Base-by-base conservation (phyloP, 1,140 invertebrate genomes). In the Drosophila bipectinata region DNA sequence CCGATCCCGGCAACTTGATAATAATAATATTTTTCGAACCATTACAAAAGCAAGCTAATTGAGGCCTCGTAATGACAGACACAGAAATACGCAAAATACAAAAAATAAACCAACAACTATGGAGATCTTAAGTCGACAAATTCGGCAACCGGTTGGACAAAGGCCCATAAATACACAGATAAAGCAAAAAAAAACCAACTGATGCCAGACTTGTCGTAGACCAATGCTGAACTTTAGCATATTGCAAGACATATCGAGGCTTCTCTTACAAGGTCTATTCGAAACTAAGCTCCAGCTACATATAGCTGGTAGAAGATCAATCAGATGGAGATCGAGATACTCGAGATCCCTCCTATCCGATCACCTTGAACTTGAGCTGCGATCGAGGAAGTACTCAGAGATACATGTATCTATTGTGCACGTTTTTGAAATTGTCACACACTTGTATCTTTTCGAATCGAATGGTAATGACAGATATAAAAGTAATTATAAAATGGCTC, bases 221-320 rank as follows among this genome's bases (percentile, higher is more conserved):
- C 68, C 63, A 81, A 78, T 32, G 56, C 51, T 82, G 80, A 83
- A 83, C 79, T 84, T 83, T 83, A 83, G 55, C 80, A 83, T 83
- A 83, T 83, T 84, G 60, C 80, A 72, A 83, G 59, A 61, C 61
- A 83, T 55, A 77, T 63, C 55, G 59, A 44, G 44, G 58, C 48
- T 75, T 83, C 55, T 58, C 37, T 69, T 61, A 53, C 79, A 82
- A 82, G 79, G 79, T 83, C 79, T 83, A 18, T 54, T 47, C 18
- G 18, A 47, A 47, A 24, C 21, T 28, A 47, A 21, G 18, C 30
- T 34, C 10, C 14, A 34, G 3, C 15, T 41, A 3, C 21, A 21
- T 21, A 30, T 30, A 51, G 24, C 28, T 45, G 55, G 61, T 24
- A 51, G 66, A 48, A n/a, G 44, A 48, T 69, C 52, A 39, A 69